Percentiles rank a stretch among this genome's conserved stretches.
These are phyloP conservation scores for Atherinosoma microstoma DNA, from an alignment of 2,797 vertebrate genomes.

Conservation along the genomic window DNA sequence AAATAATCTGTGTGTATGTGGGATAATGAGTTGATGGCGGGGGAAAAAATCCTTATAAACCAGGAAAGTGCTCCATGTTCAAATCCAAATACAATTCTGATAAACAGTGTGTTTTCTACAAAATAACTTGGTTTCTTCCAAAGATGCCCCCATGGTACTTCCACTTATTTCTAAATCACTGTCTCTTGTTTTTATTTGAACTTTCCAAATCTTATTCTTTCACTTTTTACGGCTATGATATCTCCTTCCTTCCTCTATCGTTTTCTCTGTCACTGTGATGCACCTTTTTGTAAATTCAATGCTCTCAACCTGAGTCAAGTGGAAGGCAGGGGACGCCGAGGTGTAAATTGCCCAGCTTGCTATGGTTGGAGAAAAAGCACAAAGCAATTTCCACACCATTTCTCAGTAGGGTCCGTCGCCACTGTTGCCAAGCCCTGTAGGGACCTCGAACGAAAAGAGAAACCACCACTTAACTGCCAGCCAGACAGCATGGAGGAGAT, in stretches of 20 bases:
- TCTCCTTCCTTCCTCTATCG: slow-evolving; percentile 16
- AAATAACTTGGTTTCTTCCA: slow-evolving; percentile 11
- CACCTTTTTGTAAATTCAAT: slow-evolving; percentile 57
- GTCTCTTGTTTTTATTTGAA: slow-evolving; percentile 11
- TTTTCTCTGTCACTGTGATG: slow-evolving; percentile 32
- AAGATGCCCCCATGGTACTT: slow-evolving; percentile 2
- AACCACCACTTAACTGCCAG: slow-evolving; percentile 62
- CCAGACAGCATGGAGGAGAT: slow-evolving; percentile 74
- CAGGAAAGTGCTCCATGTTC: slow-evolving; percentile 23
- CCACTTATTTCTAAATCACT: not conserved
- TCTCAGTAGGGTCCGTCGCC: slow-evolving; percentile 65
- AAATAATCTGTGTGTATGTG: slow-evolving; percentile 23
- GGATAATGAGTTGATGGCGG: too few relatives aligned
- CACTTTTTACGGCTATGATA: slow-evolving; percentile 19
- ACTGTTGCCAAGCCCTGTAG: slow-evolving; percentile 58
- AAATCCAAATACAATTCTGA: not conserved
- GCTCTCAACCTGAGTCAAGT: slow-evolving; percentile 67
- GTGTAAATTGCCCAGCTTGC: slow-evolving; percentile 80
- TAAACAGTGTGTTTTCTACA: not conserved
- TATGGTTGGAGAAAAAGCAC: slow-evolving; percentile 63
- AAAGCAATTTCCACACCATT: slow-evolving; percentile 83
- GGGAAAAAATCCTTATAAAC: slow-evolving; percentile 43
- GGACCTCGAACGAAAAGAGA: slow-evolving; percentile 62
- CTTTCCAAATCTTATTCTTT: not conserved
- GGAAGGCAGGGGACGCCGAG: slow-evolving; percentile 65